Percentiles rank a stretch among this genome's conserved stretches.
phyloP scores from a whole-genome alignment of 2,888 invertebrate genomes.

The Leptothorax acervorum region DNA sequence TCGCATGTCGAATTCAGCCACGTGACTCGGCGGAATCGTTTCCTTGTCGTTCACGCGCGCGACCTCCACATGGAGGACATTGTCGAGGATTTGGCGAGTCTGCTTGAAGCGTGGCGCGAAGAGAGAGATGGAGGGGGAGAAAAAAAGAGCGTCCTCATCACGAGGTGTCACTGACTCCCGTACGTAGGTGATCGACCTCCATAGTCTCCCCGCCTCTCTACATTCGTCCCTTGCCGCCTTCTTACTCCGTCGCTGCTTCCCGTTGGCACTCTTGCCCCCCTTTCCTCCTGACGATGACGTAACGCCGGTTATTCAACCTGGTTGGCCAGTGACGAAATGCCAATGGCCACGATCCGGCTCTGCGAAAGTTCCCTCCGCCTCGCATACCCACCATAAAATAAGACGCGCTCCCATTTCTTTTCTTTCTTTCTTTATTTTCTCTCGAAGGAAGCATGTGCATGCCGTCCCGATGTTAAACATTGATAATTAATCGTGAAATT shows the following conservation, averaged over 20 bases:
- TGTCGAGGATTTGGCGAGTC: slow-evolving; percentile 56
- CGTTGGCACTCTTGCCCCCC: slow-evolving; percentile 70
- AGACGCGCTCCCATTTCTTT: slow-evolving; percentile 26
- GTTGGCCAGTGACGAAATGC: slow-evolving; percentile 84
- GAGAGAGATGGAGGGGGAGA: slow-evolving; percentile 1
- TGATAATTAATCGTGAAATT: slow-evolving; percentile 36
- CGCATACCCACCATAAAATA: slow-evolving; percentile 22
- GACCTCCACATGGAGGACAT: slow-evolving; percentile 41
- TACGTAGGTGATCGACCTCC: slow-evolving; percentile 86
- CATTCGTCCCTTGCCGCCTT: slow-evolving; percentile 69
- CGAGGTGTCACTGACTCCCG: slow-evolving; percentile 85
- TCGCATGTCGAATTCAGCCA: slow-evolving; percentile 27
- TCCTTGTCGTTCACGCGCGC: slow-evolving; percentile 13
- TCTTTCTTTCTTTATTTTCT: slow-evolving; percentile 3
- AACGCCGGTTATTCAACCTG: slow-evolving; percentile 85
- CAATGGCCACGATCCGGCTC: slow-evolving; percentile 79
- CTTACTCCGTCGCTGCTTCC: slow-evolving; percentile 58
- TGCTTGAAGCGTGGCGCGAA: slow-evolving; percentile 31
- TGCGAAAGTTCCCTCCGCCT: slow-evolving; percentile 73
- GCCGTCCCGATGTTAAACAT: background rate
- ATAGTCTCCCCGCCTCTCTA: slow-evolving; percentile 76
- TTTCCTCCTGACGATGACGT: slow-evolving; percentile 81
- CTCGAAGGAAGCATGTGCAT: background rate
- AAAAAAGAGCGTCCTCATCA: slow-evolving; percentile 75
- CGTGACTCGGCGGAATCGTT: slow-evolving; percentile 40